A percentile compares a stretch with the other conserved stretches of the same genome.
These are phyloP conservation scores for Ginglymostoma cirratum DNA, from an alignment of 2,113 vertebrate species.

Conservation along the genomic window DNA sequence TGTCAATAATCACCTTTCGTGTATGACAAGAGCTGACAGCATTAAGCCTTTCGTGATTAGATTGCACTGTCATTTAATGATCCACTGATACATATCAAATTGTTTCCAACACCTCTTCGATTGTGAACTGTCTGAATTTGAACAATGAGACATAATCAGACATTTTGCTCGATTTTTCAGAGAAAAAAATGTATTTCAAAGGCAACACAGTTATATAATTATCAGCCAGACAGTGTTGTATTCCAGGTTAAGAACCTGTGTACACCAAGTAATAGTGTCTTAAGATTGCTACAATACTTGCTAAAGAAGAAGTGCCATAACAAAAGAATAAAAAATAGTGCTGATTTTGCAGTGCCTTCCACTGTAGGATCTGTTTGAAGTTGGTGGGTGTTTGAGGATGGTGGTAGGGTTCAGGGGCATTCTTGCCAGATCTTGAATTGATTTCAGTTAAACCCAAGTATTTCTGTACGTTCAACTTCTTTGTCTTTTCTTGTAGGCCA, in stretches of 20 bases:
- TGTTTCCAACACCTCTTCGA: not conserved
- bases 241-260: not conserved
- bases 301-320: not conserved
- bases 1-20: not conserved
- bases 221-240: not conserved
- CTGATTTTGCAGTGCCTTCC: not conserved
- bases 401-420: not conserved
- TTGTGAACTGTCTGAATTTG: not conserved
- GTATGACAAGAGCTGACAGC: not conserved
- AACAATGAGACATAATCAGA: not conserved
- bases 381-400: not conserved
- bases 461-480: not conserved
- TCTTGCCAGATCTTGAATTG: not conserved
- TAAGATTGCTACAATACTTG: not conserved
- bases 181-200: not conserved
- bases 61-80: not conserved
- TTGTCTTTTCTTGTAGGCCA: not conserved
- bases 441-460: not conserved
- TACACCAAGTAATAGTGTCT: not conserved
- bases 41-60: not conserved
- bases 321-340: not conserved
- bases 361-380: not conserved
- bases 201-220: not conserved
- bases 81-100: not conserved
- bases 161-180: not conserved